Evolutionary conservation across 2,113 vertebrate species (phyloP).

Genomic region (Ctenomys sociabilis): DNA sequence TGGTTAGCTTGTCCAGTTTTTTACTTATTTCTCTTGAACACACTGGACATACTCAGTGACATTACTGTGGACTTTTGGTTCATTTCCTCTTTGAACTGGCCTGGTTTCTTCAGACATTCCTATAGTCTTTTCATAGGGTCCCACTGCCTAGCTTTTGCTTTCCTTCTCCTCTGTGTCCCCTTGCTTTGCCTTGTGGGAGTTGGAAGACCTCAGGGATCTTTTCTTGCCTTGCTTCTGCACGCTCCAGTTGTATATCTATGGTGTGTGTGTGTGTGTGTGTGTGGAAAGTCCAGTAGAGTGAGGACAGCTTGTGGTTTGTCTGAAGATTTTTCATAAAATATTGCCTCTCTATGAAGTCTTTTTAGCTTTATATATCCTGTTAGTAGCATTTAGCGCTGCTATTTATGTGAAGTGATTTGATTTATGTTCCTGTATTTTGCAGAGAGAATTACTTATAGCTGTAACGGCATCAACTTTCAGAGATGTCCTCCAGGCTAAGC

Average conservation of each 20-base stretch:
- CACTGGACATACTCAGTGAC: neutral
- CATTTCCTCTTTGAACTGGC: neutral
- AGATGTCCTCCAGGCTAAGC: neutral
- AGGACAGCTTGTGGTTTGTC: neutral
- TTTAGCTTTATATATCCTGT: neutral
- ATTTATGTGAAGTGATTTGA: neutral
- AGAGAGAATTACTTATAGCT: neutral
- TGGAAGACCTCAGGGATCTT: neutral
- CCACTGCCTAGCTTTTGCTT: neutral
- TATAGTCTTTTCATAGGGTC: neutral
- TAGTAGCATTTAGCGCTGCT: neutral
- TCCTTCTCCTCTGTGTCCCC: neutral
- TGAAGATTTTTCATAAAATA: neutral
- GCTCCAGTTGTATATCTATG: neutral
- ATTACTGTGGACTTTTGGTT: neutral
- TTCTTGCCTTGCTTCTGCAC: neutral
- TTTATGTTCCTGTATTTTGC: neutral
- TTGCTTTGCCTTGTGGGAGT: neutral
- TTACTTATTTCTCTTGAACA: neutral
- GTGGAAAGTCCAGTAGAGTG: neutral
- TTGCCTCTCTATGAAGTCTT: neutral
- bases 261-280: neutral
- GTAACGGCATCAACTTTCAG: neutral
- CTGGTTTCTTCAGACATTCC: neutral
- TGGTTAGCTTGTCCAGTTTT: neutral